These are phyloP conservation scores for Thrips palmi DNA, from an alignment of 1,140 invertebrate genomes.

Conservation along the genomic window DNA sequence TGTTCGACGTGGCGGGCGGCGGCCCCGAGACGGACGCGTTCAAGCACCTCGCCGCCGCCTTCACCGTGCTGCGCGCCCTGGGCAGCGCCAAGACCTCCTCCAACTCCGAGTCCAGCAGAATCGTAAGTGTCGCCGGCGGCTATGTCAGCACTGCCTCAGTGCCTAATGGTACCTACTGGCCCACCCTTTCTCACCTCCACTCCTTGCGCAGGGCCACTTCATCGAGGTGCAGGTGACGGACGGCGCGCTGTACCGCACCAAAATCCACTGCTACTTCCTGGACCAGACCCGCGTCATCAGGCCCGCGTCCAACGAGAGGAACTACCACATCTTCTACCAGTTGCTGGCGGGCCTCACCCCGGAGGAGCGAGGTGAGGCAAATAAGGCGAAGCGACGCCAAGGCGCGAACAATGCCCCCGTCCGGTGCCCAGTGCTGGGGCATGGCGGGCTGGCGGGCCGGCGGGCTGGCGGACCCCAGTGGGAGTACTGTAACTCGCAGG, in stretches of 20 bases:
- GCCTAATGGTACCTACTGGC: background rate
- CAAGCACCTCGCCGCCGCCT: conserved; percentile 84
- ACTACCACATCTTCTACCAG: conserved; percentile 96
- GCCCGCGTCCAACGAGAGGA: conserved; percentile 71
- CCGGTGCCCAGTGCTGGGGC: too few species aligned
- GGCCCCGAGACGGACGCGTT: conserved; percentile 91
- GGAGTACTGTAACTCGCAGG: too few species aligned
- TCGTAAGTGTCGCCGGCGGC: conserved; percentile 38
- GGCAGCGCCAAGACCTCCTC: conserved; percentile 76
- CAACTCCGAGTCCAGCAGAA: conserved; percentile 85
- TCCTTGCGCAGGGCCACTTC: conserved; percentile 85
- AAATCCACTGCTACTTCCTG: conserved; percentile 89
- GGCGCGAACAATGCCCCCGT: too few species aligned
- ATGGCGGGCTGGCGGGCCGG: too few species aligned
- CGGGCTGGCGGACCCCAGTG: too few species aligned
- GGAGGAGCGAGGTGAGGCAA: conserved; percentile 54
- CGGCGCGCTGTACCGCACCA: conserved; percentile 81
- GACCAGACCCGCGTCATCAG: conserved; percentile 82
- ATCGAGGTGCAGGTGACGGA: conserved; percentile 95
- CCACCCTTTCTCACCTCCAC: too few species aligned
- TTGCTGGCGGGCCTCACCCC: conserved; percentile 75
- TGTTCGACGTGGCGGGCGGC: conserved; percentile 84
- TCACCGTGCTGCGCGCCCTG: conserved; percentile 79
- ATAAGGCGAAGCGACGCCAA: too few species aligned
- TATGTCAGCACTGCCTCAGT: background rate